Conservation (phyloP, 2,113 vertebrate genomes). For the Xiphorhynchus elegans region DNA sequence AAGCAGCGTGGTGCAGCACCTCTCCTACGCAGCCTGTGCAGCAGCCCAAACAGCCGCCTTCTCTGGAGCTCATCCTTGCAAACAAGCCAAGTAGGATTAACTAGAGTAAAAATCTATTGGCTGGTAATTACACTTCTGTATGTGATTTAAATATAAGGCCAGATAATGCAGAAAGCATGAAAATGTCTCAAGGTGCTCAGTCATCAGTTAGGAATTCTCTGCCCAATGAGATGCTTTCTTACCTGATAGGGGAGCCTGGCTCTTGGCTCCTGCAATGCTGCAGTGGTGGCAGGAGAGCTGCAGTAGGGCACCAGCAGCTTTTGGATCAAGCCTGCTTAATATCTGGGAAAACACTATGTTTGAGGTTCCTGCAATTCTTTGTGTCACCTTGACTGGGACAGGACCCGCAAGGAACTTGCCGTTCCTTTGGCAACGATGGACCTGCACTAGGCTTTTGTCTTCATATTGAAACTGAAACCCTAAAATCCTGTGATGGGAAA, state of each 20-base stretch:
- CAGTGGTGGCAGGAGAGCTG: background rate
- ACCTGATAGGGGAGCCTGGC: rapidly evolving
- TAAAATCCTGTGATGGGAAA: background rate
- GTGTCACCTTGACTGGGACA: background rate
- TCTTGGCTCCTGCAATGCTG: rapidly evolving
- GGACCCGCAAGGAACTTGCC: rapidly evolving
- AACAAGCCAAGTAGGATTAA: background rate
- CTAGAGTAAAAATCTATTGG: background rate
- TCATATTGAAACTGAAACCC: background rate
- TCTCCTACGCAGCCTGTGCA: background rate
- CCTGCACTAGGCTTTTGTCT: background rate
- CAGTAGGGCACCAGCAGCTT: background rate
- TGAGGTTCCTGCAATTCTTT: background rate
- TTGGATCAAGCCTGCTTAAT: rapidly evolving
- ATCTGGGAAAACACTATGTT: background rate
- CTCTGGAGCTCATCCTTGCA: background rate
- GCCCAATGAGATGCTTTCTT: background rate
- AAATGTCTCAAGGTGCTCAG: background rate
- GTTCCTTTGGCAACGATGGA: background rate
- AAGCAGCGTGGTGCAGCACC: background rate
- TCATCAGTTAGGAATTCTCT: background rate
- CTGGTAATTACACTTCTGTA: background rate
- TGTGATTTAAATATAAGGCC: background rate
- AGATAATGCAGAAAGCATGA: background rate
- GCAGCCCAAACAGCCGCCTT: background rate